A percentile compares a stretch with the other conserved stretches of the same genome.
Conservation (phyloP, 1,140 invertebrate species). For the Formica selysi region DNA sequence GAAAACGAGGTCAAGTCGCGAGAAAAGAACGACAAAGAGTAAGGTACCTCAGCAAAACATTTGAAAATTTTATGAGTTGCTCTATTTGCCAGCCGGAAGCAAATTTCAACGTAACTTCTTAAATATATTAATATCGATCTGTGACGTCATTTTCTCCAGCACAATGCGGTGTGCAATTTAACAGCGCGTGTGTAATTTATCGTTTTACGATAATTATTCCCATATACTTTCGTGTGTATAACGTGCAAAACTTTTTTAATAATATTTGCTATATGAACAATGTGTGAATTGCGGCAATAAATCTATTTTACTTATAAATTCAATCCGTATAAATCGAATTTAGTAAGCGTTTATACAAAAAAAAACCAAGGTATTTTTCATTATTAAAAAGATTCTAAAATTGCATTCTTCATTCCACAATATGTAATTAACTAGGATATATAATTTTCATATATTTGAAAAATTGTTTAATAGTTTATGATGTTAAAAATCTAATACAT, state of each 20-base stretch:
- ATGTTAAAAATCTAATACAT: not conserved
- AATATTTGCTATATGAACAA: not conserved
- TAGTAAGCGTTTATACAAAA: not conserved
- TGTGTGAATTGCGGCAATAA: not conserved
- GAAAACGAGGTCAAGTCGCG: not conserved
- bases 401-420: not conserved
- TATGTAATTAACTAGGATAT: not conserved
- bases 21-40: constrained; percentile 31
- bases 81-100: constrained; percentile 13
- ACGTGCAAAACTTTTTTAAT: constrained; percentile 12
- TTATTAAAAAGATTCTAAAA: not conserved
- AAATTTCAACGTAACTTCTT: constrained; percentile 32
- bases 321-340: constrained; percentile 8
- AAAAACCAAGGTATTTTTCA: not conserved
- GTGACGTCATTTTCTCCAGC: not conserved
- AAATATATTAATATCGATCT: constrained; percentile 35
- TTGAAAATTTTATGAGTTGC: constrained; percentile 39
- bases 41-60: constrained; percentile 16
- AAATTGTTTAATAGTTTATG: not conserved
- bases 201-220: constrained; percentile 14
- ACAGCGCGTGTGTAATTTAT: not conserved
- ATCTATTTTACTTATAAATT: not conserved
- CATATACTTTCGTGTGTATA: not conserved
- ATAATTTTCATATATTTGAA: not conserved
- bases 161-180: not conserved